Evolutionary conservation across 2,888 invertebrate species (phyloP).

Genomic region (Limulus polyphemus): DNA sequence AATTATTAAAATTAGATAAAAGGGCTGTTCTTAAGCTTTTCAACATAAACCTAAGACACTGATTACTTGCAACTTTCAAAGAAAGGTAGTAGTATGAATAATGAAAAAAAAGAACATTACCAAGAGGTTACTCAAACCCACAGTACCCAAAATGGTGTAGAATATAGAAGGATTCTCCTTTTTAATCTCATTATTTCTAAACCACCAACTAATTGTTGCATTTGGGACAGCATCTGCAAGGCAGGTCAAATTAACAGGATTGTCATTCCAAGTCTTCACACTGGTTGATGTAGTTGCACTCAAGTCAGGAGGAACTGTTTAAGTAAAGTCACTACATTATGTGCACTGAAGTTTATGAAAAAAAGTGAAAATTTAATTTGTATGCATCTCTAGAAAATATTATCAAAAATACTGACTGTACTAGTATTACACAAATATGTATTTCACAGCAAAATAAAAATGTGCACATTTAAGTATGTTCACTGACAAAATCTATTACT

Average conservation of each 20-base stretch:
- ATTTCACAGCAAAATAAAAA: too few relatives aligned
- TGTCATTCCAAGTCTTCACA: conserved; percentile 64
- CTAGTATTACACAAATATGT: too few relatives aligned
- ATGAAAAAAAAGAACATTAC: conserved; percentile 5
- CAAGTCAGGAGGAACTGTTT: conserved; percentile 53
- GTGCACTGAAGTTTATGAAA: conserved; percentile 6
- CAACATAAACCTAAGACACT: too few relatives aligned
- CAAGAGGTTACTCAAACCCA: conserved; percentile 18
- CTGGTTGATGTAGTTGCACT: conserved; percentile 51
- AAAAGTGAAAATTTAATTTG: not conserved
- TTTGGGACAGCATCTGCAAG: conserved; percentile 72
- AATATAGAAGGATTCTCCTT: conserved; percentile 9
- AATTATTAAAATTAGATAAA: too few relatives aligned
- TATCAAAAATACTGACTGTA: too few relatives aligned
- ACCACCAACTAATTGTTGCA: conserved; percentile 77
- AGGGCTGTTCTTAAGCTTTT: too few relatives aligned
- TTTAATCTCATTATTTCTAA: conserved; percentile 29
- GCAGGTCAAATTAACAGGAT: conserved; percentile 70
- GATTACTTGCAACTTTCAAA: too few relatives aligned
- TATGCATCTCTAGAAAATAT: too few relatives aligned
- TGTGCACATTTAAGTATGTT: too few relatives aligned
- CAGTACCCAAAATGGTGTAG: conserved; percentile 12
- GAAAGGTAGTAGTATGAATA: not conserved
- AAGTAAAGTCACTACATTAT: conserved; percentile 43
- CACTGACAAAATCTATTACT: too few relatives aligned